Conservation (phyloP, 2,113 vertebrate genomes). For the Eretmodus cyanostictus region DNA sequence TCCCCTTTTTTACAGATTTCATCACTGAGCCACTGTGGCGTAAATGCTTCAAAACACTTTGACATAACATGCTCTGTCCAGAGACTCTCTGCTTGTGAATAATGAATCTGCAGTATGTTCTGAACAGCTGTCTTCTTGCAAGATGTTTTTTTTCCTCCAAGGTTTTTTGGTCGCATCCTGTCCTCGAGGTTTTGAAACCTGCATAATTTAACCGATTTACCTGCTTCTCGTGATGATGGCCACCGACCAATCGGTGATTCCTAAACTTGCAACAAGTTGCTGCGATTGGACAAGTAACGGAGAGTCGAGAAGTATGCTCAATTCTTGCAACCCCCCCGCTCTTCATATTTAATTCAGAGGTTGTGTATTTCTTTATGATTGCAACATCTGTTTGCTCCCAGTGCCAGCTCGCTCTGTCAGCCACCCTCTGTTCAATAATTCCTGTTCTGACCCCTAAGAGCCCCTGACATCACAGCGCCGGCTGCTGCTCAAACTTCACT, state of each 20-base stretch:
- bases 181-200: neutral
- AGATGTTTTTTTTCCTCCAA: slow-evolving; percentile 15
- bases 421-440: slow-evolving; percentile 73
- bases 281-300: neutral
- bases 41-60: slow-evolving; percentile 76
- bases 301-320: slow-evolving; percentile 3
- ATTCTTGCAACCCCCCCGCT: slow-evolving; percentile 30
- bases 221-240: neutral
- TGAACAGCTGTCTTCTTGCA: slow-evolving; percentile 67
- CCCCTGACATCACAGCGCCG: slow-evolving; percentile 46
- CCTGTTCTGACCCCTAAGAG: slow-evolving; percentile 64
- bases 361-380: slow-evolving; percentile 73
- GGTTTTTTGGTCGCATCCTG: slow-evolving; percentile 14
- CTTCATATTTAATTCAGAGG: slow-evolving; percentile 73
- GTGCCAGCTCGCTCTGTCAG: slow-evolving; percentile 65
- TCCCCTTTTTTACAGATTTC: slow-evolving; percentile 68
- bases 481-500: slow-evolving; percentile 55
- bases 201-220: slow-evolving; percentile 21
- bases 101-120: slow-evolving; percentile 74
- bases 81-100: slow-evolving; percentile 66
- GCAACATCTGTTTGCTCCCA: slow-evolving; percentile 74
- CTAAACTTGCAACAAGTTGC: neutral
- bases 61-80: slow-evolving; percentile 64
- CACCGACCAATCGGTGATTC: neutral
- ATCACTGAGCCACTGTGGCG: slow-evolving; percentile 52